Evolutionary conservation across 2,888 invertebrate species (phyloP).

Genomic region (Limenitis camilla): DNA sequence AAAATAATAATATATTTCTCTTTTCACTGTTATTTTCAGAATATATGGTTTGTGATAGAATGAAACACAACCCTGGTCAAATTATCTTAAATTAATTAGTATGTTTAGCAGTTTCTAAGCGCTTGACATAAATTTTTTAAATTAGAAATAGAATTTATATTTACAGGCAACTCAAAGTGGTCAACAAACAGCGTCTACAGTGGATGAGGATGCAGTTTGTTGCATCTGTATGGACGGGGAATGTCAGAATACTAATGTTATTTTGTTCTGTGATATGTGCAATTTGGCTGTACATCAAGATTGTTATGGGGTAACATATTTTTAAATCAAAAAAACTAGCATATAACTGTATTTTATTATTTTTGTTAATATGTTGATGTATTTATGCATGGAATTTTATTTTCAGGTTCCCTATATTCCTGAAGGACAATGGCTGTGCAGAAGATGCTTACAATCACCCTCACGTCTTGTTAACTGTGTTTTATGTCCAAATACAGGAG

Average conservation of each 20-base stretch:
- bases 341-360: no score
- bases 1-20: no score
- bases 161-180: conserved; percentile 79
- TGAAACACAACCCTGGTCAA: no score
- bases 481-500: conserved; percentile 98
- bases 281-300: conserved; percentile 99
- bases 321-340: no score
- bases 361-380: no score
- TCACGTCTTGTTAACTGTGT: conserved; percentile 97
- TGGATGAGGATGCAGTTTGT: conserved; percentile 98
- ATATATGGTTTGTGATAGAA: no score
- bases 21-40: no score
- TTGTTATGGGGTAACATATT: conserved; percentile 88
- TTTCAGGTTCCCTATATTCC: conserved; percentile 89
- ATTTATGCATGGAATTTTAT: background rate
- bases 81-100: no score
- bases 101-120: background rate
- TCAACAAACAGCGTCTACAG: conserved; percentile 81
- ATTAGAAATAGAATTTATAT: no score
- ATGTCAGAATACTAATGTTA: conserved; percentile 98
- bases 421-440: conserved; percentile 98
- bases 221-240: conserved; percentile 99
- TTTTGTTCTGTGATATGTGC: conserved; percentile 99
- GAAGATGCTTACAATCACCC: conserved; percentile 96
- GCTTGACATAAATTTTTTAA: no score